phyloP scores from a whole-genome alignment of 2,797 vertebrate species.

The Typhlichthys eigenmanni region DNA sequence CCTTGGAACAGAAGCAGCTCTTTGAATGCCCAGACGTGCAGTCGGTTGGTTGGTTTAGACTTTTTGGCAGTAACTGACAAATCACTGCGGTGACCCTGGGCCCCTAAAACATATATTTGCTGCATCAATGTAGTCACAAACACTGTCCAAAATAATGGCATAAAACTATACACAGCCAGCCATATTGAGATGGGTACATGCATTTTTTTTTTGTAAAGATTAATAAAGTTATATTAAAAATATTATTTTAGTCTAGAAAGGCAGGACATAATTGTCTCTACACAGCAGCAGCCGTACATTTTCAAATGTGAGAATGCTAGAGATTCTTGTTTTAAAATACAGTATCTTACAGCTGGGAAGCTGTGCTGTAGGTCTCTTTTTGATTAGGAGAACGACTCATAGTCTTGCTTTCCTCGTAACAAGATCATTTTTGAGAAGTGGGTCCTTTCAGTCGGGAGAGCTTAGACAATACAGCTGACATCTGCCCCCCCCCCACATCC shows the following conservation, averaged over 20 bases:
- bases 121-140: too few relatives aligned
- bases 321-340: constrained; percentile 6
- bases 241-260: constrained; percentile 33
- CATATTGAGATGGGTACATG: too few relatives aligned
- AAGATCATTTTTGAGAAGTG: constrained; percentile 34
- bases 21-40: constrained; percentile 20
- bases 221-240: too few relatives aligned
- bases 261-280: constrained; percentile 44
- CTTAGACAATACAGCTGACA: constrained; percentile 27
- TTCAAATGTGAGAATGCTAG: constrained; percentile 31
- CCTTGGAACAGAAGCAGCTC: constrained; percentile 8
- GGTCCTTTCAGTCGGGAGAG: constrained; percentile 31
- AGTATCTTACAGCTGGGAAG: constrained; percentile 8
- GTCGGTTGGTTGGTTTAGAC: constrained; percentile 24
- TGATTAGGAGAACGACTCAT: constrained; percentile 26
- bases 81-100: too few relatives aligned
- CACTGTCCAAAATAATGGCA: too few relatives aligned
- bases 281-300: constrained; percentile 30
- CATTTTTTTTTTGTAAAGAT: too few relatives aligned
- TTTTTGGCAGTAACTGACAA: constrained; percentile 19
- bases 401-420: constrained; percentile 47
- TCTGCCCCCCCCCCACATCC: constrained; percentile 14
- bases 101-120: too few relatives aligned
- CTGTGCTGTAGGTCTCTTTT: constrained; percentile 26
- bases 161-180: too few relatives aligned